Conservation (phyloP, 2,888 invertebrate species). For the Cerceris ruficornis region DNA sequence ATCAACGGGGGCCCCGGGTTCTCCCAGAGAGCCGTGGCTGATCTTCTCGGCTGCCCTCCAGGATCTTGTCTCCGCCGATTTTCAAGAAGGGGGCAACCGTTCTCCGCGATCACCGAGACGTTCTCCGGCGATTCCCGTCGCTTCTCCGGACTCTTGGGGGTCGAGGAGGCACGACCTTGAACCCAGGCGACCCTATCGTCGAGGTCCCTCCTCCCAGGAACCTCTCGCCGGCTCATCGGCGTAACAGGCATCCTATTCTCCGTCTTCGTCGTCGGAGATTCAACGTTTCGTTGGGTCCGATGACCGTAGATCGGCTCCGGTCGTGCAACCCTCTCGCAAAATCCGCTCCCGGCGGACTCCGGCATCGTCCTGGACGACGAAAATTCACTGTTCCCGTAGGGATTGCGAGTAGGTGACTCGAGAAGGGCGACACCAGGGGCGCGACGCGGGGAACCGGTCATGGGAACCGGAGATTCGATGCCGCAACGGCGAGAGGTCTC, state of each 20-base stretch:
- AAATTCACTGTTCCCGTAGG: conserved; percentile 4
- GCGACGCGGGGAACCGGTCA: conserved; percentile 70
- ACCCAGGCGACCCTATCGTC: conserved; percentile 48
- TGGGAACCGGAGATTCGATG: conserved; percentile 73
- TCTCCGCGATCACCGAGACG: too few species aligned
- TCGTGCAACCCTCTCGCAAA: conserved; percentile 56
- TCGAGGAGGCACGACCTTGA: conserved; percentile 27
- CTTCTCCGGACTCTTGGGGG: not conserved
- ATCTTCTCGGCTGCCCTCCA: too few species aligned
- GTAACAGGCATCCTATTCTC: not conserved
- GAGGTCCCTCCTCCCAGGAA: not conserved
- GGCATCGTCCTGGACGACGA: not conserved
- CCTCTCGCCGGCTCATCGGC: too few species aligned
- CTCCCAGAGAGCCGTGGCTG: too few species aligned
- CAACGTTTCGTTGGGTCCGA: not conserved
- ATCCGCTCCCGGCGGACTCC: not conserved
- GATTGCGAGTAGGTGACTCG: conserved; percentile 25
- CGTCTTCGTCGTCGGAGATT: not conserved
- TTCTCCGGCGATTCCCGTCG: too few species aligned
- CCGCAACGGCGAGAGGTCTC: conserved; percentile 44
- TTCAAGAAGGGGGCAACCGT: too few species aligned
- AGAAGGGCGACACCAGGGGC: conserved; percentile 2
- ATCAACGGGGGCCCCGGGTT: too few species aligned
- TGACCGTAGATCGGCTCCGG: conserved; percentile 72
- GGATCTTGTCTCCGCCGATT: too few species aligned